Conservation (phyloP, 2,888 invertebrate genomes). For the Lasioglossum vierecki region DNA sequence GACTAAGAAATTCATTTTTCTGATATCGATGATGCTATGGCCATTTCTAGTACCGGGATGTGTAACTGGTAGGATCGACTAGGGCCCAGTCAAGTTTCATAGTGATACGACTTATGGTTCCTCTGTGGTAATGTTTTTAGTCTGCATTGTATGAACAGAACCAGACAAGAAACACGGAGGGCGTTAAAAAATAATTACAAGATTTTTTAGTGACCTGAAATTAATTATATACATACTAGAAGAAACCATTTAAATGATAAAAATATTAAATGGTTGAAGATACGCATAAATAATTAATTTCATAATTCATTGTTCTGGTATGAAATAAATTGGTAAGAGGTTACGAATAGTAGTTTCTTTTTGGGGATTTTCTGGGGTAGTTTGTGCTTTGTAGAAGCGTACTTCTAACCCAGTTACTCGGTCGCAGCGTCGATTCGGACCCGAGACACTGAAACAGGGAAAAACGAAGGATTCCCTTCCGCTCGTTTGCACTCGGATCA, state of each 20-base stretch:
- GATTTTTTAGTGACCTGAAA: not conserved
- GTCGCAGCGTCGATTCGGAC: slow-evolving; percentile 33
- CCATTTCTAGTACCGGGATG: not conserved
- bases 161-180: too few species aligned
- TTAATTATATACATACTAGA: not conserved
- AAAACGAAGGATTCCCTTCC: slow-evolving; percentile 69
- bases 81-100: not conserved
- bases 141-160: not conserved
- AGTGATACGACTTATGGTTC: not conserved
- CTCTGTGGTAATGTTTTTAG: not conserved
- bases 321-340: not conserved
- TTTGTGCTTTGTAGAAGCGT: not conserved
- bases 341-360: not conserved
- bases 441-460: slow-evolving; percentile 63
- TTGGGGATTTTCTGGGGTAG: not conserved
- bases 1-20: not conserved
- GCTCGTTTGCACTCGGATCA: slow-evolving; percentile 72
- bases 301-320: not conserved
- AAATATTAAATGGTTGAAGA: not conserved
- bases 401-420: not conserved
- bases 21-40: not conserved
- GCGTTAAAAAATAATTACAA: not conserved
- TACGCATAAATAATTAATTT: not conserved
- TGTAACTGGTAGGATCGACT: not conserved
- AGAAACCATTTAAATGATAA: not conserved